Evolutionary conservation across 2,888 invertebrate species (phyloP), one percentile per base, ranked within the genome.

Genomic region (Mimas tiliae): DNA sequence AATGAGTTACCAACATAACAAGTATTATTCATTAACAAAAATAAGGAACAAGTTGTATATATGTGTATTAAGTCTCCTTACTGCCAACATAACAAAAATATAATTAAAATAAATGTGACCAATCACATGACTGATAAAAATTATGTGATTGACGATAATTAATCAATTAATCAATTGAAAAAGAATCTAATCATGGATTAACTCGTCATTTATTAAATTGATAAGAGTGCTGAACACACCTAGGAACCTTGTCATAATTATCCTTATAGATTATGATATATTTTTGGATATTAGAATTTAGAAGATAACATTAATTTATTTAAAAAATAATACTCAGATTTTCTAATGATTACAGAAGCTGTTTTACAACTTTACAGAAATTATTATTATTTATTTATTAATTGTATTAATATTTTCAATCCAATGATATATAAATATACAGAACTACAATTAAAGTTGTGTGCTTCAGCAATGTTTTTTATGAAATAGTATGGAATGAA

Each of bases 71-170:
- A 2, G 8, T 42, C 1, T n/a, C 16, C n/a, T 9, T 38, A 63
- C 51, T 69, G 48, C 70, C 74, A 76, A 72, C 63, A 63, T 65
- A n/a, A 63, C 19, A 47, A 48, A 69, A 68, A 65, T 63, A 1
- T 6, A 11, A 67, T 65, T 65, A 47, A 33, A 53, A 55, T 34
- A 42, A 51, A 34, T 50, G 11, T 34, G 42, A 58, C 58, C 65
- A 73, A 73, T 83, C 84, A 84, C 79, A 78, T 84, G 84, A 83
- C 71, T 71, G 73, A 74, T 75, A 68, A 76, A 74, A 73, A 69
- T 68, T 70, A 72, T 73, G 70, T 74, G 74, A 75, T 73, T 72
- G 19, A n/a, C 63, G 62, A 67, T 67, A 67, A 72, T 67, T 72
- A 72, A 62, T n/a, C 69, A 68, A 76, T 74, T 68, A 70, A 78